Base-by-base conservation (phyloP, 2,113 vertebrate species). In the Delphinapterus leucas region DNA sequence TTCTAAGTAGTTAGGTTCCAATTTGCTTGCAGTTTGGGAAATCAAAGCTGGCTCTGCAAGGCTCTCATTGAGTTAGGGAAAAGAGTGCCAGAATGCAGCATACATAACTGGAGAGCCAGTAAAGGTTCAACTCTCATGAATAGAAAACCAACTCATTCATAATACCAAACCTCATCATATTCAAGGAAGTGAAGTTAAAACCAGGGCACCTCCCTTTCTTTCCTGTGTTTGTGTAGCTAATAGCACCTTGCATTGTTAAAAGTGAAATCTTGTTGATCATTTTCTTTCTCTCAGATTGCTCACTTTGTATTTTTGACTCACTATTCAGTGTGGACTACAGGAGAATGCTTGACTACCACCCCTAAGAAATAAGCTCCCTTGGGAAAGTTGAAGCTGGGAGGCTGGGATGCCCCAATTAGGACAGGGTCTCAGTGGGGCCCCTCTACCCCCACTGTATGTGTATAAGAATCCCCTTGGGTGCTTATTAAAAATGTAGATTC, bases 181-280 rank as follows among this genome's bases (percentile, higher is more conserved):
- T 90, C 73, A 86, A 96, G 96, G 90, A 96, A 98, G 26, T 81
- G 8, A 28, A 81, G 47, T 87, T 95, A 92, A n/a, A 89, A 65
- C 60, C 4, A 73, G 33, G 82, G 63, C 47, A 49, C 73, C 90
- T 96, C 96, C 96, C 84, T 92, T 97, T 96, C 92, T 96, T 96
- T 97, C 97, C 97, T 96, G 90, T 94, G 26, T 97, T 97, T 97
- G 79, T 97, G 26, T 88, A 93, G 77, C 79, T 92, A 65, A 71
- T 96, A 81, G 31, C 25, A 81, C 71, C 60, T 96, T 93, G 63
- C 67, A 82, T 95, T 97, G 93, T 97, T 89, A 36, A 95, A 95
- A 96, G 47, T 95, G 49, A 96, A 97, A 88, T 89, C 73, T 58
- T 91, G 23, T 10, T 53, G 44, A 86, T 93, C 47, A 85, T 93